Percentiles rank a stretch among this genome's conserved stretches.
These are phyloP conservation scores for Limnephilus marmoratus DNA, from an alignment of 2,888 invertebrate genomes.

Conservation along the genomic window DNA sequence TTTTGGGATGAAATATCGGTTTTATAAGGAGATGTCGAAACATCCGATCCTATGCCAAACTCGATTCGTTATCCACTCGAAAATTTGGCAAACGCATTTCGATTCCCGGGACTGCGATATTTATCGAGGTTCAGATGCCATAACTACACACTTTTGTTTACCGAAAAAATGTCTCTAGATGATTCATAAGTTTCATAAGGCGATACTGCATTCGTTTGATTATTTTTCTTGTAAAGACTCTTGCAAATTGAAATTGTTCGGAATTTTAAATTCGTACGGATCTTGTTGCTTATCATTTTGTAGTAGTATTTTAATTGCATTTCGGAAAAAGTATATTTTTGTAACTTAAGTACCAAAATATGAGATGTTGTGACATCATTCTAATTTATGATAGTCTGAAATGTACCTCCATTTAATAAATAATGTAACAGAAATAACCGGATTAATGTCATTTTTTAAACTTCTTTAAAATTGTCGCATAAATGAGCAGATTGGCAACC, in stretches of 20 bases:
- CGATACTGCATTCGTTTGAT: neutral
- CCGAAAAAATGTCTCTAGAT: neutral
- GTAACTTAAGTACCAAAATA: no score
- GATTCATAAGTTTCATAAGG: neutral
- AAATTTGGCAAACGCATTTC: constrained; percentile 58
- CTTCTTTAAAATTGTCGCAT: no score
- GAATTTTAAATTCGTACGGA: neutral
- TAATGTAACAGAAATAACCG: no score
- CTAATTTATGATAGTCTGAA: no score
- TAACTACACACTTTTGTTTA: constrained; percentile 14
- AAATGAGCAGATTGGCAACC: no score
- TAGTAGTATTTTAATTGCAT: neutral
- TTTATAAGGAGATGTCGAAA: constrained; percentile 57
- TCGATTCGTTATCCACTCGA: constrained; percentile 60
- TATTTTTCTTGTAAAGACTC: neutral
- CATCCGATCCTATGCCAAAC: constrained; percentile 56
- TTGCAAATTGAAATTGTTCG: neutral
- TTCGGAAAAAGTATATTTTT: no score
- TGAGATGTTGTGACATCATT: no score
- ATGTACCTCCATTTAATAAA: no score
- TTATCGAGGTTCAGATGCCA: constrained; percentile 14
- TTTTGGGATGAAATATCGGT: constrained; percentile 54
- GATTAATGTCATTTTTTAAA: no score
- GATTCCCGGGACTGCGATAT: constrained; percentile 31
- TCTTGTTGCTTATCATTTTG: neutral